phyloP scores from a whole-genome alignment of 1,140 invertebrate species.

The Phymastichus coffea region DNA sequence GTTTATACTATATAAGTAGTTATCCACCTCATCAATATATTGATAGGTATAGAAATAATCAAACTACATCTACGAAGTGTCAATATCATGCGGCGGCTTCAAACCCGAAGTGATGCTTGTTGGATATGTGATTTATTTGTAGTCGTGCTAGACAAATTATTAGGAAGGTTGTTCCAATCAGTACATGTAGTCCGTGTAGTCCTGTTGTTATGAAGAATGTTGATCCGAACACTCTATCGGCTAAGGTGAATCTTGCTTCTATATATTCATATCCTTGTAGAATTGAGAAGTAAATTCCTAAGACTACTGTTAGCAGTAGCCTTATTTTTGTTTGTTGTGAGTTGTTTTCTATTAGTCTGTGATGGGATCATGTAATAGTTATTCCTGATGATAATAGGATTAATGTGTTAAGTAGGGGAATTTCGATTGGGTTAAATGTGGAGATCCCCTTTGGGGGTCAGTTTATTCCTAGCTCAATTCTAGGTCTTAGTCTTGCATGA shows the following conservation, averaged over 20 bases:
- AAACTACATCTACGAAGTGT: background rate
- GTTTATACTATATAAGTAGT: background rate
- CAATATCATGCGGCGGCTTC: background rate
- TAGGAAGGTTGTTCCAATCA: constrained; percentile 64
- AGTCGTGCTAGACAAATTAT: too few relatives aligned
- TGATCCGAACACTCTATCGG: constrained; percentile 65
- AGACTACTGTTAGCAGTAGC: too few relatives aligned
- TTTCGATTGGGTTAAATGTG: too few relatives aligned
- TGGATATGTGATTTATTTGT: too few relatives aligned
- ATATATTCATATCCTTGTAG: constrained; percentile 55
- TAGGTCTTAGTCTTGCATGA: constrained; percentile 62
- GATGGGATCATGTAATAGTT: too few relatives aligned
- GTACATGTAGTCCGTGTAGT: constrained; percentile 72
- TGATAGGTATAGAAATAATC: background rate
- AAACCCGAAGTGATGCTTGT: too few relatives aligned
- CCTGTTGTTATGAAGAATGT: constrained; percentile 72
- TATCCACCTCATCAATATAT: background rate
- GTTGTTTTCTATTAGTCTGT: too few relatives aligned
- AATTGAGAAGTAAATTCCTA: too few relatives aligned
- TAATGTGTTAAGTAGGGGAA: too few relatives aligned
- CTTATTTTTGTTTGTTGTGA: too few relatives aligned
- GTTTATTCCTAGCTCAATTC: constrained; percentile 64
- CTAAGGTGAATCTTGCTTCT: constrained; percentile 58
- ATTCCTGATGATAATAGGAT: too few relatives aligned
- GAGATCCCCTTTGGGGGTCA: too few relatives aligned